Percentiles rank a stretch among this genome's conserved stretches.
Evolutionary conservation across 2,113 vertebrate genomes (phyloP).

Genomic region (Hylia prasina): DNA sequence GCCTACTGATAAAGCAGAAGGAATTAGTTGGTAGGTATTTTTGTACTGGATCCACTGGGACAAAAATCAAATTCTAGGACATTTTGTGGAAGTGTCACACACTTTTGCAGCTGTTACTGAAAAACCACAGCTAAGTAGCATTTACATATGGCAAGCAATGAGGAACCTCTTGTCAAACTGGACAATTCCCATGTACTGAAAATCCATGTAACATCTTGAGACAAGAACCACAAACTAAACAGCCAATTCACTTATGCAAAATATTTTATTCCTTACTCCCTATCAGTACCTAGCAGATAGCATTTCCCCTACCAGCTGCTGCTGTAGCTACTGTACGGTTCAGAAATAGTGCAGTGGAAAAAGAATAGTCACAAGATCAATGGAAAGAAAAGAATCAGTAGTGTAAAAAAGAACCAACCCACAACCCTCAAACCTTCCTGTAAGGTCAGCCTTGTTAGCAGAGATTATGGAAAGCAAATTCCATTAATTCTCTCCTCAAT

Average conservation of each 20-base stretch:
- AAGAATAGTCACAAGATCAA: constrained; percentile 1
- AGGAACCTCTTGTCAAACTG: neutral
- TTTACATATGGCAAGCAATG: neutral
- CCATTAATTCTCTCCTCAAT: constrained; percentile 18
- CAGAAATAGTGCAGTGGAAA: neutral
- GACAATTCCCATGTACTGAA: neutral
- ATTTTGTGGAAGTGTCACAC: neutral
- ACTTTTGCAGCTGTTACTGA: neutral
- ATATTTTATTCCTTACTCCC: neutral
- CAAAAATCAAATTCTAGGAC: constrained; percentile 24
- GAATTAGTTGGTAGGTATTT: constrained; percentile 29
- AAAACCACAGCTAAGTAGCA: neutral
- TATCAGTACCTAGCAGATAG: neutral
- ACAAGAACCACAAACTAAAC: neutral
- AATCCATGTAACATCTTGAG: neutral
- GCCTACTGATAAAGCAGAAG: neutral
- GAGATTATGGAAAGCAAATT: constrained; percentile 43
- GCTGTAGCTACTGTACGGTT: neutral
- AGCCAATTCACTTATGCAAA: neutral
- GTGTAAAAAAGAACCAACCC: neutral
- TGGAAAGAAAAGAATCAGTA: constrained; percentile 10
- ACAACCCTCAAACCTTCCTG: neutral
- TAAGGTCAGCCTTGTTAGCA: constrained; percentile 49
- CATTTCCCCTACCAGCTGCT: neutral
- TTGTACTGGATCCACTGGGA: neutral